Evolutionary conservation across 1,140 invertebrate genomes (phyloP), one percentile per base, ranked within the genome.

Genomic region (Philopotamus ludificatus): DNA sequence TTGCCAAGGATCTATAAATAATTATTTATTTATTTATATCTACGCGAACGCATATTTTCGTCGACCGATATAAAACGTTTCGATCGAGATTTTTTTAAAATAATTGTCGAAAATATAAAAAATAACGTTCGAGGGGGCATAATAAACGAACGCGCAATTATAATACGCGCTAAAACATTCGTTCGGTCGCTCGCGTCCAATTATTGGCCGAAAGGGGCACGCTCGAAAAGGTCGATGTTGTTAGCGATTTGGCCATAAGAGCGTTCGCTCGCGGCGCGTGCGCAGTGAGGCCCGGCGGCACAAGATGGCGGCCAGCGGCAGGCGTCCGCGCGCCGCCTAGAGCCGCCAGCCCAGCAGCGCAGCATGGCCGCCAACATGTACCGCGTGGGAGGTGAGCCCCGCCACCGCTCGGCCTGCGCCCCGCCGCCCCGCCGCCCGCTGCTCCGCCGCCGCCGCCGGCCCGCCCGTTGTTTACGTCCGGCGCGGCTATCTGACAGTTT

Each of bases 341-440:
- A 16, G 42, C 39, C 28, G 23, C 1, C 59, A 4, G 12, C 26
- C 39, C 3, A 9, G 51, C 28, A 23, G 22, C 21, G 12, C 25
- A 23, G 28, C 45, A 23, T 12, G 1, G 1, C 59, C n/a, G 16
- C 49, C 26, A 3, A 95, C 85, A 95, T 95, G 93, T 96, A 96
- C 85, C 86, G 93, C 84, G 92, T 96, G 83, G 93, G 93, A 91
- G 93, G 16, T 12, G 4, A n/a, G 25, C 18, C 45, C 28, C 2
- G 45, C 45, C 44, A 21, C 54, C 28, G 20, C 39, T 73, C 54
- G 54, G 12, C 15, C 39, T 2, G 23, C 7, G 18, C 39, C 12
- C 20, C 55, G 55, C 23, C 42, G 3, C n/a, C 22, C 57, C 57
- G 22, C 41, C 42, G 22, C 42, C 12, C 45, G 55, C 64, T 39